phyloP scores from a whole-genome alignment of 2,888 invertebrate species.

The Elysia crispata region DNA sequence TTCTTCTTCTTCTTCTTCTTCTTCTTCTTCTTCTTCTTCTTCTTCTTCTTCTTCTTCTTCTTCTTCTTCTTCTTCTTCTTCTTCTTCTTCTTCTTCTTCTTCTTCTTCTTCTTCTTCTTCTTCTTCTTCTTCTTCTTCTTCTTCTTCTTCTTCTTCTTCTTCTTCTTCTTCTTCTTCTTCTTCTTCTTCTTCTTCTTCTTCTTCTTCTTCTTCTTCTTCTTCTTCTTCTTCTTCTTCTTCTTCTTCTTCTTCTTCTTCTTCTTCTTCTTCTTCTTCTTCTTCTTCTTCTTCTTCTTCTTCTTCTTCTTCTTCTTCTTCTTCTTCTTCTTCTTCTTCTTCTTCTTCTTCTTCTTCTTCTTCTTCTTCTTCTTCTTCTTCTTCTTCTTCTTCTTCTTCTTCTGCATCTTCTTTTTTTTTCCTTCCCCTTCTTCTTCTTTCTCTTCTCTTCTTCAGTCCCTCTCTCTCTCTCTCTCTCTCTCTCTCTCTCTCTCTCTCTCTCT shows the following conservation, averaged over 20 bases:
- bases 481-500: too few relatives aligned
- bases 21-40: not conserved
- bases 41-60: conserved; percentile 11
- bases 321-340: not conserved
- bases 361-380: not conserved
- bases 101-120: conserved; percentile 14
- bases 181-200: not conserved
- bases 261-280: not conserved
- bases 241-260: not conserved
- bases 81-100: not conserved
- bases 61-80: conserved; percentile 6
- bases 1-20: not conserved
- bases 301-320: not conserved
- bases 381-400: not conserved
- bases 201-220: not conserved
- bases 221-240: not conserved
- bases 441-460: conserved; percentile 17
- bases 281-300: not conserved
- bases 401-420: too few relatives aligned
- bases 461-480: conserved; percentile 12
- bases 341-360: not conserved
- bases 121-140: not conserved
- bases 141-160: not conserved
- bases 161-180: not conserved
- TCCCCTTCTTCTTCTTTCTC: conserved; percentile 9